Percentiles rank a stretch among this genome's conserved stretches.
Evolutionary conservation across 2,888 invertebrate genomes (phyloP).

Genomic region (Podabrus alpinus): DNA sequence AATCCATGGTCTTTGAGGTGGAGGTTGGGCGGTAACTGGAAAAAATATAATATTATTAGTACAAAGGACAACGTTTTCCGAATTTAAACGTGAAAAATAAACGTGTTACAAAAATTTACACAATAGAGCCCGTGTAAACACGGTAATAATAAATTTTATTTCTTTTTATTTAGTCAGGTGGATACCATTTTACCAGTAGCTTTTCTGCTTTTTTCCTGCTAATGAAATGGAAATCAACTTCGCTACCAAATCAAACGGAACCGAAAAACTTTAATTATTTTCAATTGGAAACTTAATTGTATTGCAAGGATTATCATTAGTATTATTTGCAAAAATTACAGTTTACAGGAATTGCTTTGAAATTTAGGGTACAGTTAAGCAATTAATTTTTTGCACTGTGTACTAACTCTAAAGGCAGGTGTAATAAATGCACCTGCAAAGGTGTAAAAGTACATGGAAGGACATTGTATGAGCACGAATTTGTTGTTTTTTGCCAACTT

Average conservation of each 20-base stretch:
- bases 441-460: background rate
- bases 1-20: slow-evolving; percentile 95
- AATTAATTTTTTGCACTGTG: slow-evolving; percentile 11
- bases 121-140: background rate
- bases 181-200: too few relatives aligned
- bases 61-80: too few relatives aligned
- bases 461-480: background rate
- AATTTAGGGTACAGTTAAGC: slow-evolving; percentile 1
- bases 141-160: too few relatives aligned
- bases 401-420: slow-evolving; percentile 16
- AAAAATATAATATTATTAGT: too few relatives aligned
- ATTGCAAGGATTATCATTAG: background rate
- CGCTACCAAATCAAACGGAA: background rate
- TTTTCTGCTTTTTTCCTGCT: too few relatives aligned
- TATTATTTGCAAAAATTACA: background rate
- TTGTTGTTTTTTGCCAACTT: background rate
- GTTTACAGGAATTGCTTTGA: background rate
- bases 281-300: background rate
- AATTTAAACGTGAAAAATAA: too few relatives aligned
- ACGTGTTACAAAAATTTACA: too few relatives aligned
- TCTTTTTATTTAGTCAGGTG: too few relatives aligned
- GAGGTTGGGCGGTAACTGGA: slow-evolving; percentile 86
- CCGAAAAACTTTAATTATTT: background rate
- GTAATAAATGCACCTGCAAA: slow-evolving; percentile 19
- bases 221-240: background rate